Base-by-base conservation (phyloP, 2,113 vertebrate species). In the Tragelaphus strepsiceros region DNA sequence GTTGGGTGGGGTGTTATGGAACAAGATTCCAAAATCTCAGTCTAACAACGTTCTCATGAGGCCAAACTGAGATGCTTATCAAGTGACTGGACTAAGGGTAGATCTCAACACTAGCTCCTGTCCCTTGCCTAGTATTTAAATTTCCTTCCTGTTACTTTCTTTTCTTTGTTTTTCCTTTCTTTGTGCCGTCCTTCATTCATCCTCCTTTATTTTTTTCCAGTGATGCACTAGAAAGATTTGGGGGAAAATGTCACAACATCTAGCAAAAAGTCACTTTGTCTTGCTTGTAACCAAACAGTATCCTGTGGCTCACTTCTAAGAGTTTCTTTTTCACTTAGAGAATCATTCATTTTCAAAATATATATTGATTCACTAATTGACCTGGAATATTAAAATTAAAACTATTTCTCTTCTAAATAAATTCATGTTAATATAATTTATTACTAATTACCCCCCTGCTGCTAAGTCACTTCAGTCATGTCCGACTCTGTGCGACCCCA, bases 321-420 rank as follows among this genome's bases (percentile, higher is more conserved):
- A 61, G 10, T 90, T 91, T 61, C 17, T 59, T 59, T 56, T 90
- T 30, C 21, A 83, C 24, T 91, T 91, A 91, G 11, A 64, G 26
- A 62, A 83, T 95, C 35, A n/a, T 32, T 26, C 71, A 49, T 58
- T 92, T 96, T 35, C 16, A 86, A 96, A 87, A 90, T 13, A 49
- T 4, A 26, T 53, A 32, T 3, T 56, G 61, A 82, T 51, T 93
- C 24, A 81, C 46, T 94, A 26, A 64, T 64, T 91, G 56, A 74
- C 26, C 35, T 93, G 35, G 35, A 90, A 7, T 90, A 95, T 82
- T 81, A 94, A 96, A 94, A 85, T 74, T 49, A 74, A 90, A 92
- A 26, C 84, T 51, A 35, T 96, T 81, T 74, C 56, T 92, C 24
- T 77, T 61, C 30, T 81, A 28, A 19, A 46, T 93, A 53, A 82